Evolutionary conservation across 1,140 invertebrate species (phyloP).

Genomic region (Cataglyphis hispanica): DNA sequence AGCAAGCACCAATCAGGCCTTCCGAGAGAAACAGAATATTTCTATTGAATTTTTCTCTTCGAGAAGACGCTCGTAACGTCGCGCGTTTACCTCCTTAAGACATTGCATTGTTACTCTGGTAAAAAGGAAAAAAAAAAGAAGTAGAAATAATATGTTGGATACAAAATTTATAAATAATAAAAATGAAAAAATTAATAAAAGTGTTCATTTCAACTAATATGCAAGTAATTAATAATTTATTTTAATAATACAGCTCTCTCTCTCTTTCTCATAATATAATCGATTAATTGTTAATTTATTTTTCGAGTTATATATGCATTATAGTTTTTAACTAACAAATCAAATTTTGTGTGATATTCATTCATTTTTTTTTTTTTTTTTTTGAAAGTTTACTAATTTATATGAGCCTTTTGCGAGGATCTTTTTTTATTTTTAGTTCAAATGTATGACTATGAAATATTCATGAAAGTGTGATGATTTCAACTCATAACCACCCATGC

Average conservation of each 20-base stretch:
- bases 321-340: not conserved
- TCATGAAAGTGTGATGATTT: not conserved
- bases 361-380: not conserved
- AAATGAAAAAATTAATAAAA: not conserved
- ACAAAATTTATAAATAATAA: too few relatives aligned
- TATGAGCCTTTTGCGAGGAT: too few relatives aligned
- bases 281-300: conserved; percentile 7
- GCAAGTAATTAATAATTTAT: not conserved
- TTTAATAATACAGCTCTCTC: too few relatives aligned
- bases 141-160: too few relatives aligned
- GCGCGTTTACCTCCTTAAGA: conserved; percentile 33
- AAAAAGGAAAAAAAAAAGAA: conserved; percentile 7
- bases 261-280: too few relatives aligned
- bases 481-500: too few relatives aligned
- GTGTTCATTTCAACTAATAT: not conserved
- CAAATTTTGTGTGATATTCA: not conserved
- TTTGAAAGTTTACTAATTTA: not conserved
- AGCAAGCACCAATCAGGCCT: not conserved
- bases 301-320: not conserved
- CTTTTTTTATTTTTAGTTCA: not conserved
- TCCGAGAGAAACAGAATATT: conserved; percentile 16
- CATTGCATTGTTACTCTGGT: not conserved
- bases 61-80: conserved; percentile 15
- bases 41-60: conserved; percentile 33
- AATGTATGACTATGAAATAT: not conserved